phyloP scores from a whole-genome alignment of 2,797 vertebrate species.

The Sparidentex hasta region DNA sequence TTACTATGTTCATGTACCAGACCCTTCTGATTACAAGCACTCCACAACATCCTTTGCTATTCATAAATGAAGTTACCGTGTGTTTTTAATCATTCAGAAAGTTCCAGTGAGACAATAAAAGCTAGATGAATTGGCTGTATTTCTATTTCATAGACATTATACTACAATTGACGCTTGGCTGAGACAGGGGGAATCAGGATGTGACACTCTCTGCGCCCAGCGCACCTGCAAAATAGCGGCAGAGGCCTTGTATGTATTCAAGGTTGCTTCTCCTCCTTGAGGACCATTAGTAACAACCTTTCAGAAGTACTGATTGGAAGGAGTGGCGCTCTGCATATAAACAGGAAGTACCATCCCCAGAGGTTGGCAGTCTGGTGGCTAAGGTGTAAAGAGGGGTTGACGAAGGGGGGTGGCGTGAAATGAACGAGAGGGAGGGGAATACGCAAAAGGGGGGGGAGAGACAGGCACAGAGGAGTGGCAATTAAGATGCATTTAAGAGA shows the following conservation, averaged over 20 bases:
- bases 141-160: conserved; percentile 76
- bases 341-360: conserved; percentile 76
- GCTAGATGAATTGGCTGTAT: conserved; percentile 57
- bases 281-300: conserved; percentile 87
- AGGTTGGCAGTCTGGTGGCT: conserved; percentile 68
- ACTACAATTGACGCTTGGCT: conserved; percentile 66
- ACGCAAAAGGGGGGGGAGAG: conserved; percentile 1
- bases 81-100: conserved; percentile 51
- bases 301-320: conserved; percentile 87
- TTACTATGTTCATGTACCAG: conserved; percentile 10
- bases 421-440: conserved; percentile 46
- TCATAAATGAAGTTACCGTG: conserved; percentile 45
- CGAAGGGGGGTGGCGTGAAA: conserved; percentile 43
- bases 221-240: conserved; percentile 56
- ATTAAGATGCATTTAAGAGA: conserved; percentile 74
- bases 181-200: conserved; percentile 64
- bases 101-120: conserved; percentile 60
- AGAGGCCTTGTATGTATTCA: conserved; percentile 80
- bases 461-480: conserved; percentile 49
- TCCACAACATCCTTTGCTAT: conserved; percentile 17
- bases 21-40: conserved; percentile 33
- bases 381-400: conserved; percentile 66
- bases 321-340: conserved; percentile 85
- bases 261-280: conserved; percentile 80
- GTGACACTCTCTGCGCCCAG: conserved; percentile 65